Evolutionary conservation across 2,113 vertebrate species (phyloP).

Genomic region (Brienomyrus longianalis): DNA sequence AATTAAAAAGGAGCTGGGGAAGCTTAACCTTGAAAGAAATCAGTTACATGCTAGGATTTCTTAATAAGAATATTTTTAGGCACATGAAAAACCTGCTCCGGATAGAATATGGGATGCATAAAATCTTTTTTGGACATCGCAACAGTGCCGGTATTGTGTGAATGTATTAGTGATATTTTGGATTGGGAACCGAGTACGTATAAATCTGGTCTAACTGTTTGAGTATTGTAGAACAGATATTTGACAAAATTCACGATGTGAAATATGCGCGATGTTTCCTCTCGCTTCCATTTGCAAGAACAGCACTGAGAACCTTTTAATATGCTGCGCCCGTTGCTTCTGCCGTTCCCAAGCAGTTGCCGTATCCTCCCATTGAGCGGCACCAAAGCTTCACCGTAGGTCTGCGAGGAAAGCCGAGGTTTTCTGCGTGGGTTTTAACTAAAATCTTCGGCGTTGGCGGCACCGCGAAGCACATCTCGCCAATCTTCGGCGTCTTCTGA

Average conservation of each 20-base stretch:
- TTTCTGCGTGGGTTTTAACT: not conserved
- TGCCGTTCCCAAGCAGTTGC: constrained; percentile 55
- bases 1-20: not conserved
- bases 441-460: not conserved
- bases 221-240: not conserved
- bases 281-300: not conserved
- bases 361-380: constrained; percentile 67
- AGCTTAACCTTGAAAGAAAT: not conserved
- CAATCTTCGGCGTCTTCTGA: not conserved
- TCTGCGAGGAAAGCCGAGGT: constrained; percentile 7
- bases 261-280: not conserved
- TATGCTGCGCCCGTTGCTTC: not conserved
- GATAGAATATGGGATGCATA: not conserved
- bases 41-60: not conserved
- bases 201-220: not conserved
- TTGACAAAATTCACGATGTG: not conserved
- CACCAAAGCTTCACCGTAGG: constrained; percentile 64
- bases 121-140: not conserved
- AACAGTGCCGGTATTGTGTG: constrained; percentile 9
- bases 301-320: not conserved
- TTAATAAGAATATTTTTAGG: not conserved
- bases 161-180: not conserved
- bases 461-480: not conserved
- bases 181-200: not conserved
- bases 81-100: not conserved